Conservation (phyloP, 2,797 vertebrate genomes). For the Characodon lateralis region DNA sequence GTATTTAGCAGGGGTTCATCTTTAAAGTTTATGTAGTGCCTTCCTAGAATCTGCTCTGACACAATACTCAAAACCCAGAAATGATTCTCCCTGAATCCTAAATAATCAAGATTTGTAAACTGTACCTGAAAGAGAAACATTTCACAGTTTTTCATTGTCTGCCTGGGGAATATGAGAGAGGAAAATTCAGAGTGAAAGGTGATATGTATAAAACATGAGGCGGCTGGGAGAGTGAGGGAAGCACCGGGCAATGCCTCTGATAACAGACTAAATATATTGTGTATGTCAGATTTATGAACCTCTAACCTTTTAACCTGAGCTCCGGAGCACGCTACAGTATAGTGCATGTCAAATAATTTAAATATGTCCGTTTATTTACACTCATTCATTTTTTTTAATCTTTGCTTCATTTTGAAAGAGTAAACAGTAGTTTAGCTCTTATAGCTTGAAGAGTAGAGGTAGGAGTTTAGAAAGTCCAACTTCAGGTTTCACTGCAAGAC, state of each 20-base stretch:
- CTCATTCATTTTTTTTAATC: conserved; percentile 3
- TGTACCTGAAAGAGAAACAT: conserved; percentile 57
- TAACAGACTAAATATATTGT: conserved; percentile 53
- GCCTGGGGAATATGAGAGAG: conserved; percentile 61
- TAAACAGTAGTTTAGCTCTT: conserved; percentile 1
- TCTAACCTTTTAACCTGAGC: conserved; percentile 58
- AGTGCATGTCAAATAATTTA: conserved; percentile 30
- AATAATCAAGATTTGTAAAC: conserved; percentile 49
- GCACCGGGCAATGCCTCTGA: conserved; percentile 43
- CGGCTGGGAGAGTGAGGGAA: conserved; percentile 53
- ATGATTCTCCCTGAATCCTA: conserved; percentile 44
- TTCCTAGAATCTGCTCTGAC: conserved; percentile 12
- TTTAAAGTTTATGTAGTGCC: background rate
- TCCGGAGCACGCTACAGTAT: conserved; percentile 26
- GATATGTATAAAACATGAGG: conserved; percentile 74
- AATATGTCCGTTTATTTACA: conserved; percentile 12
- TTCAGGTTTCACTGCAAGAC: conserved; percentile 2
- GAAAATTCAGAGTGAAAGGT: conserved; percentile 66
- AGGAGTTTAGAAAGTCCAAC: background rate
- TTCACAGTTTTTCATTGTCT: conserved; percentile 54
- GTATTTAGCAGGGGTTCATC: conserved; percentile 1
- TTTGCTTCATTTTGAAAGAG: background rate
- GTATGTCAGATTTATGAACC: conserved; percentile 58
- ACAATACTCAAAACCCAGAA: conserved; percentile 33
- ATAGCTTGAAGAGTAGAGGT: background rate